A percentile compares a stretch with the other conserved stretches of the same genome.
These are phyloP conservation scores for Zophobas morio DNA, from an alignment of 1,140 invertebrate species.

Conservation along the genomic window DNA sequence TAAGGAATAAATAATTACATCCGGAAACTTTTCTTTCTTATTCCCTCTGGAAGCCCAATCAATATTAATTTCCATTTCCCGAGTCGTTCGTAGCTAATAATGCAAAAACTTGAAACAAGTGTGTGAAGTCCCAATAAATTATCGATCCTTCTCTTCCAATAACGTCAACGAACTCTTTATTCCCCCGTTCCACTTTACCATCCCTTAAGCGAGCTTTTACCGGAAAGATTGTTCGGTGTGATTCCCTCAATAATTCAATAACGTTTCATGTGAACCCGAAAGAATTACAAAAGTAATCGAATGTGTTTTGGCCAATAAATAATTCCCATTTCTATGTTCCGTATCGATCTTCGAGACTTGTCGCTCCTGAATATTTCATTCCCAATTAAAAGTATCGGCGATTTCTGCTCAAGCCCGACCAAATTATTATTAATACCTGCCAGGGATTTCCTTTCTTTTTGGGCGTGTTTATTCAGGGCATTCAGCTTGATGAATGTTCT, in stretches of 20 bases:
- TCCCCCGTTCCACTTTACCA: slow-evolving; percentile 11
- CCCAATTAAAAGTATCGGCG: not conserved
- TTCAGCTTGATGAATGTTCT: slow-evolving; percentile 13
- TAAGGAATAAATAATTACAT: slow-evolving; percentile 4
- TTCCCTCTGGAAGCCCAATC: slow-evolving; percentile 14
- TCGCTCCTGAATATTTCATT: not conserved
- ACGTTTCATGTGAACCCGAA: slow-evolving; percentile 15
- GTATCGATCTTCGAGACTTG: slow-evolving; percentile 1
- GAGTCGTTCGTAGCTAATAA: slow-evolving; percentile 14
- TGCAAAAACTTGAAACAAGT: slow-evolving; percentile 23
- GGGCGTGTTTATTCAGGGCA: slow-evolving; percentile 5
- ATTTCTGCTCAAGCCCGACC: not conserved
- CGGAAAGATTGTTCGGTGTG: slow-evolving; percentile 33
- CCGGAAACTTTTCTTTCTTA: not conserved
- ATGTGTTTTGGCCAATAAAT: slow-evolving; percentile 22
- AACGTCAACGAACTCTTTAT: slow-evolving; percentile 30
- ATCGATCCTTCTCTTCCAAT: slow-evolving; percentile 14
- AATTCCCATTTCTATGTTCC: slow-evolving; percentile 18
- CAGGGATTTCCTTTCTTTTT: not conserved
- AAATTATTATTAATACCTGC: slow-evolving; percentile 9
- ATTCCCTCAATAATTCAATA: slow-evolving; percentile 28
- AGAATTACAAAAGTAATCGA: slow-evolving; percentile 24
- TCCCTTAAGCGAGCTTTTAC: slow-evolving; percentile 16
- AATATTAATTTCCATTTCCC: slow-evolving; percentile 34
- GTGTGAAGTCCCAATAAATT: slow-evolving; percentile 27